These are phyloP conservation scores for Pangasius macronema DNA, from an alignment of 2,797 vertebrate species.

Conservation along the genomic window DNA sequence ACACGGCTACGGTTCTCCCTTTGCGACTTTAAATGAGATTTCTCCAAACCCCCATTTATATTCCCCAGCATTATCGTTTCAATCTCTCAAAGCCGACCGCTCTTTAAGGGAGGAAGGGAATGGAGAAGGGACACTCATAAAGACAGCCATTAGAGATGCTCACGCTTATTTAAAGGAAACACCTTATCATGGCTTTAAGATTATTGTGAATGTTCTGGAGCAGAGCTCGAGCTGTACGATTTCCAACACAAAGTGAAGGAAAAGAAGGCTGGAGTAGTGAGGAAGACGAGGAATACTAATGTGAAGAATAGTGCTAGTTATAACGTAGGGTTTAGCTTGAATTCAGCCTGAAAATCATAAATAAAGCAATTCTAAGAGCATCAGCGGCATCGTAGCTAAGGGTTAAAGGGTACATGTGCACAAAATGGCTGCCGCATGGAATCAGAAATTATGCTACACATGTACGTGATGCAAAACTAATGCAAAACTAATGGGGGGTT, in stretches of 20 bases:
- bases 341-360: background rate
- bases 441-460: background rate
- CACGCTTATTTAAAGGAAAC: constrained; percentile 62
- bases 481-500: too few species aligned
- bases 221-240: background rate
- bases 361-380: constrained; percentile 4
- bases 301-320: background rate
- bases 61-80: constrained; percentile 74
- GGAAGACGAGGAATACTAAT: background rate
- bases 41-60: constrained; percentile 77
- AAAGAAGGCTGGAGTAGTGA: background rate
- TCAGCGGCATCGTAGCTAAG: background rate
- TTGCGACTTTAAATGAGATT: constrained; percentile 78
- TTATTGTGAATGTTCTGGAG: constrained; percentile 50
- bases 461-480: background rate
- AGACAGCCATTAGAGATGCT: constrained; percentile 70
- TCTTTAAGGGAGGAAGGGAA: constrained; percentile 59
- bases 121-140: constrained; percentile 65
- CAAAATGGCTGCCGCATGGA: background rate
- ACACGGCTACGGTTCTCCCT: constrained; percentile 71
- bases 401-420: background rate
- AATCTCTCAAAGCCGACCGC: constrained; percentile 76
- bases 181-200: constrained; percentile 45
- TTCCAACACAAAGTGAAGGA: background rate
- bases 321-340: background rate